phyloP scores from a whole-genome alignment of 2,888 invertebrate genomes.

The Keiferia lycopersicella region DNA sequence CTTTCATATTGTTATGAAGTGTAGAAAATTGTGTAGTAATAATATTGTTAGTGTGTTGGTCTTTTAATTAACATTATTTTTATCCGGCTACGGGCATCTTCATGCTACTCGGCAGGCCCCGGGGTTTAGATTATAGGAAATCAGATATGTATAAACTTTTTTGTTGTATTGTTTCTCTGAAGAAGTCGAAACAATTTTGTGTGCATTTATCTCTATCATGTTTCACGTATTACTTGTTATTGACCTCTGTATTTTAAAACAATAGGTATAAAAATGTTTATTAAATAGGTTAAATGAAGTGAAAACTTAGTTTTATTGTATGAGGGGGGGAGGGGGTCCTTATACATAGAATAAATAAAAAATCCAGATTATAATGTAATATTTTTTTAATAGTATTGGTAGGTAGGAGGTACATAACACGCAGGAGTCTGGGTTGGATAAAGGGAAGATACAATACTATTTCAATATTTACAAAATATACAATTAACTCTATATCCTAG shows the following conservation, averaged over 20 bases:
- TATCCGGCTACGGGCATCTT: not conserved
- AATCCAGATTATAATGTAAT: slow-evolving; percentile 59
- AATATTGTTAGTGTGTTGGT: not conserved
- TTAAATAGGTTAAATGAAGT: slow-evolving; percentile 15
- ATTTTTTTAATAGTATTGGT: slow-evolving; percentile 82
- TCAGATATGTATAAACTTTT: not conserved
- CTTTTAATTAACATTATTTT: not conserved
- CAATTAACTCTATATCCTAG: slow-evolving; percentile 76
- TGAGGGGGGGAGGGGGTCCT: not conserved
- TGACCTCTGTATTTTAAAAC: not conserved
- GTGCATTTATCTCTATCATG: not conserved
- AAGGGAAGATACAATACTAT: slow-evolving; percentile 82
- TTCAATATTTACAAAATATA: slow-evolving; percentile 82
- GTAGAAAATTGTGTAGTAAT: not conserved
- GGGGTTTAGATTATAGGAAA: no score
- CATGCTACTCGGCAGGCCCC: no score
- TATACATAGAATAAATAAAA: slow-evolving; percentile 24
- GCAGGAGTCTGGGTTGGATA: slow-evolving; percentile 80
- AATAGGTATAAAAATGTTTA: slow-evolving; percentile 5
- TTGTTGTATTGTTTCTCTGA: no score
- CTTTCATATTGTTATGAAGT: not conserved
- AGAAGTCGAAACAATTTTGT: not conserved
- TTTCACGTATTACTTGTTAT: not conserved
- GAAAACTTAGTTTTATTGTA: not conserved
- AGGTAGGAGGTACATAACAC: slow-evolving; percentile 83